phyloP scores from a whole-genome alignment of 2,797 vertebrate species.

The Galaxias olidus region DNA sequence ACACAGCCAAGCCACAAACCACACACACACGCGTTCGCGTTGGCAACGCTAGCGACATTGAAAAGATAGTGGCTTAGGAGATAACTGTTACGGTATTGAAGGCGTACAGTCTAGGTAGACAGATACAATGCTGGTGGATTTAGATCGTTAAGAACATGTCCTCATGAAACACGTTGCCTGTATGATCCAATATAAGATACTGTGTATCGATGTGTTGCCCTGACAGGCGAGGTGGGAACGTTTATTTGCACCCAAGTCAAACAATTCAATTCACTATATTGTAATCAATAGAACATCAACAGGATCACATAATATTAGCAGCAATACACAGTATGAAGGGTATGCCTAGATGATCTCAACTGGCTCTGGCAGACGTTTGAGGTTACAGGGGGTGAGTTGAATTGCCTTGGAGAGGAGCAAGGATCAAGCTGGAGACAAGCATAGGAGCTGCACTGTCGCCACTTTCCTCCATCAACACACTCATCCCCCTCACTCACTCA shows the following conservation, averaged over 20 bases:
- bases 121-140: no score
- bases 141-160: no score
- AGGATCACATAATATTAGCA: not conserved
- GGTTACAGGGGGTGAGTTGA: slow-evolving; percentile 31
- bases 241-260: not conserved
- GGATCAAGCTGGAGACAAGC: slow-evolving; percentile 64
- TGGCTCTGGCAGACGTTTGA: slow-evolving; percentile 30
- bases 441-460: slow-evolving; percentile 64
- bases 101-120: no score
- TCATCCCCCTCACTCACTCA: slow-evolving; percentile 33
- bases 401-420: slow-evolving; percentile 44
- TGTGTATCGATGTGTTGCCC: no score
- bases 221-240: no score
- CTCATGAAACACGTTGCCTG: no score
- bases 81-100: no score
- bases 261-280: slow-evolving; percentile 26
- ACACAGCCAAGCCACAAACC: no score
- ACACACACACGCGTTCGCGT: no score
- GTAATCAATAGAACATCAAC: slow-evolving; percentile 29
- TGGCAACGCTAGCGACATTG: no score
- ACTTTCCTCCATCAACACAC: slow-evolving; percentile 68
- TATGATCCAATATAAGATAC: no score
- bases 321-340: slow-evolving; percentile 13
- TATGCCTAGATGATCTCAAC: slow-evolving; percentile 17
- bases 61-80: no score